phyloP scores from a whole-genome alignment of 2,888 invertebrate species.

The Volucella bombylans region DNA sequence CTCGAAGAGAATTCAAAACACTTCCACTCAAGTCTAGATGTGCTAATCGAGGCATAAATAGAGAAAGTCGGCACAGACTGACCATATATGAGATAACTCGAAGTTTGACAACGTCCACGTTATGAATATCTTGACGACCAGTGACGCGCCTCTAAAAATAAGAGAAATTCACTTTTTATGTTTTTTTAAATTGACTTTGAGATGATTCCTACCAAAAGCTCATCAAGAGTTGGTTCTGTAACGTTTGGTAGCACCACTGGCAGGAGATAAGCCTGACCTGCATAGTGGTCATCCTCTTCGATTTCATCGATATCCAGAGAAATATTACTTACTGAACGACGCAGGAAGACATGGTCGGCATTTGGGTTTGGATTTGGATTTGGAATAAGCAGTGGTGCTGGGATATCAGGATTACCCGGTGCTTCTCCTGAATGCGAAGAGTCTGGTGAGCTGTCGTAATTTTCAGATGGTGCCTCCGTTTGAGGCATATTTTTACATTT shows the following conservation, averaged over 20 bases:
- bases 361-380: slow-evolving; percentile 45
- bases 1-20: slow-evolving; percentile 86
- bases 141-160: slow-evolving; percentile 81
- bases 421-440: slow-evolving; percentile 79
- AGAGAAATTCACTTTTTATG: neutral
- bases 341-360: slow-evolving; percentile 45
- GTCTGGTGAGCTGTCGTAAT: slow-evolving; percentile 79
- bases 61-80: slow-evolving; percentile 85
- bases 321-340: slow-evolving; percentile 55
- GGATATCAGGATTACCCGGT: slow-evolving; percentile 49
- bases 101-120: slow-evolving; percentile 85
- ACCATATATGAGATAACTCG: slow-evolving; percentile 87
- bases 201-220: slow-evolving; percentile 83
- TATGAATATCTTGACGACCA: slow-evolving; percentile 82
- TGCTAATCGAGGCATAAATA: slow-evolving; percentile 85
- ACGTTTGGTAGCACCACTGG: slow-evolving; percentile 83
- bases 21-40: slow-evolving; percentile 87
- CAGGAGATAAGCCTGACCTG: slow-evolving; percentile 83
- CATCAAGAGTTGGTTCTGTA: slow-evolving; percentile 85
- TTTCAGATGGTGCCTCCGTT: slow-evolving; percentile 79
- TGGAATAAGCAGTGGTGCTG: slow-evolving; percentile 21
- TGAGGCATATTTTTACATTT: slow-evolving; percentile 77
- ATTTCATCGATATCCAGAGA: slow-evolving; percentile 77
- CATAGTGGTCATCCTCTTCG: slow-evolving; percentile 79
- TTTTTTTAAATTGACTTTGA: neutral